Evolutionary conservation across 2,888 invertebrate species (phyloP).

Genomic region (Tillus elongatus): DNA sequence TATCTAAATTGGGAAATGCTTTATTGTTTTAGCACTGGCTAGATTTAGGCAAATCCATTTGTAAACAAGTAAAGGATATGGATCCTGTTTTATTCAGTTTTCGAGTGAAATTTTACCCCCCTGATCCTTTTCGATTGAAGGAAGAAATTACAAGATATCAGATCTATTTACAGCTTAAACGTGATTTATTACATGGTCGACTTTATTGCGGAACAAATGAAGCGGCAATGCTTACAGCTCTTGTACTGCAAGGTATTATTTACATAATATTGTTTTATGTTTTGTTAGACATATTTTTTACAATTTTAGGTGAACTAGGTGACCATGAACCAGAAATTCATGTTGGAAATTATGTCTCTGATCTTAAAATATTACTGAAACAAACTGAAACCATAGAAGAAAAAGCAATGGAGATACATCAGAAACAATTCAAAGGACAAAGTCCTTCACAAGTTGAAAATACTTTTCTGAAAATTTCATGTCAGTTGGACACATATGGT

Average conservation of each 20-base stretch:
- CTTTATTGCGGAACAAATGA: slow-evolving; percentile 85
- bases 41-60: slow-evolving; percentile 79
- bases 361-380: slow-evolving; percentile 83
- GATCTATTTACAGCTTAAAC: slow-evolving; percentile 84
- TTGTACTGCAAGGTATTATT: slow-evolving; percentile 92
- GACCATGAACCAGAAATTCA: slow-evolving; percentile 87
- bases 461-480: slow-evolving; percentile 83
- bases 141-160: slow-evolving; percentile 94
- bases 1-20: slow-evolving; percentile 12
- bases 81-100: slow-evolving; percentile 90
- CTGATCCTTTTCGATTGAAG: slow-evolving; percentile 84
- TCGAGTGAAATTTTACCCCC: slow-evolving; percentile 95
- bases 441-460: slow-evolving; percentile 81
- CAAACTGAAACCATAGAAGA: slow-evolving; percentile 89
- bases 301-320: slow-evolving; percentile 77
- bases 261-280: slow-evolving; percentile 29
- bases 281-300: neutral
- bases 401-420: slow-evolving; percentile 87
- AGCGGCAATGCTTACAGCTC: slow-evolving; percentile 81
- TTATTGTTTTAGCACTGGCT: slow-evolving; percentile 79
- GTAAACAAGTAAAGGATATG: slow-evolving; percentile 90
- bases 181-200: slow-evolving; percentile 91
- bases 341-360: slow-evolving; percentile 80
- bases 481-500: slow-evolving; percentile 90
- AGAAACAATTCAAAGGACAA: slow-evolving; percentile 76